Conservation (phyloP, 2,888 invertebrate species). For the Lepetodrilus schrolli region DNA sequence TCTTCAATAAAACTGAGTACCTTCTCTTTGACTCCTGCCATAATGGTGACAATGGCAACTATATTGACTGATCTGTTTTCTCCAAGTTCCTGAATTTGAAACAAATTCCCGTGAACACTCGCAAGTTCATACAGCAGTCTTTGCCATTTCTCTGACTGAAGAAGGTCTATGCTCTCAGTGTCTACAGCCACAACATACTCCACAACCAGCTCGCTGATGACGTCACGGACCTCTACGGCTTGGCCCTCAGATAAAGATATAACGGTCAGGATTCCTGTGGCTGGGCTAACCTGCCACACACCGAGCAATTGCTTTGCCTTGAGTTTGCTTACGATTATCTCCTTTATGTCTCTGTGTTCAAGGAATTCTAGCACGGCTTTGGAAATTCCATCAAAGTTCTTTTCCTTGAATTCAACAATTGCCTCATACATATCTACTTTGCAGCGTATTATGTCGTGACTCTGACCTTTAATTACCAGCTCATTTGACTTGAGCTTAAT, state of each 20-base stretch:
- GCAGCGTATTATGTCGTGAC: slow-evolving; percentile 15
- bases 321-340: slow-evolving; percentile 26
- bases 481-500: slow-evolving; percentile 4
- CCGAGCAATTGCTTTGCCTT: slow-evolving; percentile 12
- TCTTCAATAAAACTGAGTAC: slow-evolving; percentile 37
- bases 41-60: slow-evolving; percentile 18
- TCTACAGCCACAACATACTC: slow-evolving; percentile 12
- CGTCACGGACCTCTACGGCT: slow-evolving; percentile 10
- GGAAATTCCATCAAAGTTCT: slow-evolving; percentile 6
- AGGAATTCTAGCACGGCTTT: slow-evolving; percentile 6
- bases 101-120: slow-evolving; percentile 2
- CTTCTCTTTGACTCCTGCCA: slow-evolving; percentile 26
- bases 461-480: slow-evolving; percentile 28
- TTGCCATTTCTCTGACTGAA: slow-evolving; percentile 4
- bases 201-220: slow-evolving; percentile 14
- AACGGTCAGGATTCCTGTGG: neutral
- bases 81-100: slow-evolving; percentile 26
- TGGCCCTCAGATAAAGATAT: neutral
- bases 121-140: neutral
- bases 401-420: neutral
- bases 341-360: slow-evolving; percentile 1
- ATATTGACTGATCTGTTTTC: neutral
- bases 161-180: neutral
- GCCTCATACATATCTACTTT: slow-evolving; percentile 33
- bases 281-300: slow-evolving; percentile 28